Evolutionary conservation across 2,797 vertebrate genomes (phyloP), one percentile per base, ranked within the genome.

Genomic region (Coluber constrictor): DNA sequence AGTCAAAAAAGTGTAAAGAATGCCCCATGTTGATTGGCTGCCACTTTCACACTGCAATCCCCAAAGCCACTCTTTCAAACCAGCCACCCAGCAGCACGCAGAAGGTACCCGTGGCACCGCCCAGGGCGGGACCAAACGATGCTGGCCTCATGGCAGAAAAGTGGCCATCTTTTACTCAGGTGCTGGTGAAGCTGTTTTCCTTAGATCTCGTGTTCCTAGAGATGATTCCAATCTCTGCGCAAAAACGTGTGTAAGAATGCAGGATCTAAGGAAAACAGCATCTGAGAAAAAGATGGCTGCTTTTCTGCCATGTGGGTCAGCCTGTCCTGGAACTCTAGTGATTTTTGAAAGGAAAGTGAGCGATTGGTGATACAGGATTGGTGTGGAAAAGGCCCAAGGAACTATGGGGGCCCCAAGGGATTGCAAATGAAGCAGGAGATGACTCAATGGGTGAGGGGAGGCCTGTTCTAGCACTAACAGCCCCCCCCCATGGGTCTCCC

Each of bases 41-140:
- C 27, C 3, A 15, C 66, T 74, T 74, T 74, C 1, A 1, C 70
- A 37, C n/a, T 3, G 0, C n/a, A 74, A 37, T 74, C n/a, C 16
- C 70, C 18, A 1, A 32, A 74, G 16, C 16, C 16, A 18, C 16
- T 74, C n/a, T 20, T 37, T 74, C 70, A 74, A 74, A 74, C 70
- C n/a, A 20, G 15, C n/a, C 63, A 70, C n/a, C 13, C 66, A 70
- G 70, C 70, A 74, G 70, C 70, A 37, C 2, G 29, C 29, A 15
- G 29, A n/a, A n/a, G 13, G 29, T 13, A 13, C 66, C 15, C 6
- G 2, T 18, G 16, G n/a, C 16, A 3, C 15, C 16, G 0, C 32
- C 70, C 32, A 9, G 70, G 32, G 8, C 15, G 3, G 70, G 32
- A 37, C 32, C 70, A 74, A 37, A 37, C 1, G 3, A 37, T 3